Evolutionary conservation across 30 jellyfish, hydroid and myxozoan species (phyloP).

Genomic region (Cassiopea andromeda): DNA sequence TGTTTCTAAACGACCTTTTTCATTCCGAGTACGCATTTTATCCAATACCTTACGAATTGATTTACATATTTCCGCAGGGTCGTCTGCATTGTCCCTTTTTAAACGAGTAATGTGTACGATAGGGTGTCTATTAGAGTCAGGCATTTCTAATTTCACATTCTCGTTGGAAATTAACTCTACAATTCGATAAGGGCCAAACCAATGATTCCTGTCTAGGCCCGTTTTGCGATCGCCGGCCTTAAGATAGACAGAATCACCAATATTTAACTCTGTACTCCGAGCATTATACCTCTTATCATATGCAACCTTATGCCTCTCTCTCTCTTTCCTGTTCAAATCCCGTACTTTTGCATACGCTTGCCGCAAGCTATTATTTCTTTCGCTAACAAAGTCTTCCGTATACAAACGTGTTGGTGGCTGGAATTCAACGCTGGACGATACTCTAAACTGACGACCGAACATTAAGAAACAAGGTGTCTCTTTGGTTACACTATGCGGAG

Average conservation of each 20-base stretch:
- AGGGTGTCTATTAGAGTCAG: constrained; percentile 23
- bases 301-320: constrained; percentile 15
- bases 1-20: constrained; percentile 12
- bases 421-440: constrained; percentile 24
- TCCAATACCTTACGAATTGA: not conserved
- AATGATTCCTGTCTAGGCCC: constrained; percentile 26
- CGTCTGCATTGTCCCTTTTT: constrained; percentile 12
- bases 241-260: constrained; percentile 36
- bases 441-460: constrained; percentile 18
- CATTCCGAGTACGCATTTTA: constrained; percentile 12
- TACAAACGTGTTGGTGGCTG: constrained; percentile 37
- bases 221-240: constrained; percentile 26
- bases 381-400: constrained; percentile 24
- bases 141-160: constrained; percentile 14
- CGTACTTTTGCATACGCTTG: constrained; percentile 16
- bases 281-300: constrained; percentile 26
- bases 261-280: not conserved
- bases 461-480: constrained; percentile 47
- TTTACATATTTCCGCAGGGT: constrained; percentile 2
- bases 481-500: constrained; percentile 39
- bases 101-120: constrained; percentile 9
- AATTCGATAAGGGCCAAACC: constrained; percentile 19
- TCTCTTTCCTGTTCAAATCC: constrained; percentile 24
- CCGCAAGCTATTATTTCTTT: constrained; percentile 19
- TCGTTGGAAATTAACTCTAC: constrained; percentile 5